Evolutionary conservation across 2,888 invertebrate genomes (phyloP).

Genomic region (Pediacus dermestoides): DNA sequence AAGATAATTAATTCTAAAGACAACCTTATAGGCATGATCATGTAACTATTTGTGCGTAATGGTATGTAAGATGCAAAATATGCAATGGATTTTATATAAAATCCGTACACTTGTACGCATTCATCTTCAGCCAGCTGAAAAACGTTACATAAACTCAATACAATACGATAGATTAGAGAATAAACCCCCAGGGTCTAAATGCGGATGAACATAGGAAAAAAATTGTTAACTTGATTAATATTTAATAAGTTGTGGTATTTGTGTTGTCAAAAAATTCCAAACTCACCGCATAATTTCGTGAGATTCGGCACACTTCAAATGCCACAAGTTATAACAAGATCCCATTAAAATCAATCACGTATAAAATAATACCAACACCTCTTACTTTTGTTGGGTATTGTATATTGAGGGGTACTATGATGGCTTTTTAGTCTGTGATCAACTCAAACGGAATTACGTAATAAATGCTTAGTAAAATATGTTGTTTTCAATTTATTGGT

Average conservation of each 20-base stretch:
- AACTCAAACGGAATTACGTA: too few relatives aligned
- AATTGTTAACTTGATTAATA: constrained; percentile 9
- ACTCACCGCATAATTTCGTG: constrained; percentile 10
- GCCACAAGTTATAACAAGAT: neutral
- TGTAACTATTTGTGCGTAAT: constrained; percentile 27
- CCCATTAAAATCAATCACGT: constrained; percentile 5
- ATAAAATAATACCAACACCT: constrained; percentile 8
- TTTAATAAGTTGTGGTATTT: constrained; percentile 8
- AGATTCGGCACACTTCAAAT: constrained; percentile 9
- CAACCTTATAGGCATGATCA: constrained; percentile 29
- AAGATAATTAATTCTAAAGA: constrained; percentile 35
- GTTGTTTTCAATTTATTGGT: too few relatives aligned
- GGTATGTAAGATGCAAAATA: constrained; percentile 7
- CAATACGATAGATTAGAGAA: neutral
- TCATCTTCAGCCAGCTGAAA: too few relatives aligned
- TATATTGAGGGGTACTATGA: too few relatives aligned
- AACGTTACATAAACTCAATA: constrained; percentile 1
- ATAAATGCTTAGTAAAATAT: too few relatives aligned
- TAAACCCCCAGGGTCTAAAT: neutral
- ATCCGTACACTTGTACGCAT: too few relatives aligned
- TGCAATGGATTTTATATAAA: too few relatives aligned
- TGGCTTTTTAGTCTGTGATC: too few relatives aligned
- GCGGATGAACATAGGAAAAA: constrained; percentile 1
- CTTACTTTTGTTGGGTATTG: too few relatives aligned
- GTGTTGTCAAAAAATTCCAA: constrained; percentile 6